These are phyloP conservation scores for Drosophila pandora DNA, from an alignment of 1,140 invertebrate species.

Conservation along the genomic window DNA sequence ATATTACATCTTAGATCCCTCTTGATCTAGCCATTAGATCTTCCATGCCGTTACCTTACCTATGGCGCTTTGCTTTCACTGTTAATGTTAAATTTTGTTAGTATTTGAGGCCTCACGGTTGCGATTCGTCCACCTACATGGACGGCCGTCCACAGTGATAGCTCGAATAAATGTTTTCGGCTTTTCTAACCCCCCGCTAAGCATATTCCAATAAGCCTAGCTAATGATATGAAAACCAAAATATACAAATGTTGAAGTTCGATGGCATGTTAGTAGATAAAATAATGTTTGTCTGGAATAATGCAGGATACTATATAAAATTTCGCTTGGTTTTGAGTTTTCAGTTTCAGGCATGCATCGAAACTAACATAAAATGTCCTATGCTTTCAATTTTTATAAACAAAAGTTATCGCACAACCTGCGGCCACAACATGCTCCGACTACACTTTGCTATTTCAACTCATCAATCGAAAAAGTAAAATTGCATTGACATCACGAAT, in stretches of 20 bases:
- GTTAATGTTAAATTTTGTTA: slow-evolving; percentile 41
- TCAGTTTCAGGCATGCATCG: slow-evolving; percentile 43
- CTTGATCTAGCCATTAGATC: slow-evolving; percentile 2
- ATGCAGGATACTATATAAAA: slow-evolving; percentile 36
- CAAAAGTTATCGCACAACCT: slow-evolving; percentile 59
- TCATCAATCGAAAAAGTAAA: slow-evolving; percentile 53
- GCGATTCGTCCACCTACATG: no score
- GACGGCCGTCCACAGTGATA: no score
- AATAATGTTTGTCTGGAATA: slow-evolving; percentile 37
- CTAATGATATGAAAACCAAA: slow-evolving; percentile 14
- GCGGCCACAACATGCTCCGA: slow-evolving; percentile 68
- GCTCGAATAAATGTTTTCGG: not conserved
- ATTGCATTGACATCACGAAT: slow-evolving; percentile 58
- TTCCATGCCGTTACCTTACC: slow-evolving; percentile 31
- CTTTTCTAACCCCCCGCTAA: slow-evolving; percentile 26
- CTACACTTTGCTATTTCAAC: slow-evolving; percentile 67
- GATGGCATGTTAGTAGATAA: slow-evolving; percentile 36
- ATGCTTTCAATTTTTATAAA: slow-evolving; percentile 30
- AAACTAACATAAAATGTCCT: slow-evolving; percentile 37
- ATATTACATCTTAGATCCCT: slow-evolving; percentile 8
- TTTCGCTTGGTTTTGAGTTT: slow-evolving; percentile 22
- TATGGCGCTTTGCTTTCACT: slow-evolving; percentile 40
- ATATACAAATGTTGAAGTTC: slow-evolving; percentile 1
- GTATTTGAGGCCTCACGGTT: not conserved
- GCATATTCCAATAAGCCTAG: slow-evolving; percentile 32